phyloP scores from a whole-genome alignment of 2,888 invertebrate species.

The Epicampocera succincta region DNA sequence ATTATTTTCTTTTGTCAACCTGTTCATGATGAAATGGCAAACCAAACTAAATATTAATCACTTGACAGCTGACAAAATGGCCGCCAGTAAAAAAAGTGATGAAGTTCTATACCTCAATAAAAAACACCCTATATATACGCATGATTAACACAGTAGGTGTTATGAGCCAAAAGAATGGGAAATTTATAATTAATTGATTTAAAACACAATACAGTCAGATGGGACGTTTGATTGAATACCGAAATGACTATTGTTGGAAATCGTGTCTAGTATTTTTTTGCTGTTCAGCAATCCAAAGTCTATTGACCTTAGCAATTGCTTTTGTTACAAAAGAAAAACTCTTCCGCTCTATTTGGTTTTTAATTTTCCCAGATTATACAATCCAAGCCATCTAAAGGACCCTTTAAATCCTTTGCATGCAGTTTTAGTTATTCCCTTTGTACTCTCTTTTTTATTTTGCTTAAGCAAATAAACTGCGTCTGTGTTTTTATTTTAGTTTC shows the following conservation, averaged over 20 bases:
- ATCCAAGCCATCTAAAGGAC: conserved; percentile 49
- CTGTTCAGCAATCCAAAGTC: conserved; percentile 36
- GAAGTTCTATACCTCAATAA: no score
- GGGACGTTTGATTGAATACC: conserved; percentile 44
- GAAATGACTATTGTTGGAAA: conserved; percentile 10
- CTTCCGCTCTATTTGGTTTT: conserved; percentile 53
- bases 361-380: conserved; percentile 54
- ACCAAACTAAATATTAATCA: no score
- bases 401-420: conserved; percentile 50
- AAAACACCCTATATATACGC: no score
- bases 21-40: no score
- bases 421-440: conserved; percentile 20
- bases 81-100: no score
- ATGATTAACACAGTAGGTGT: neutral
- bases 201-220: conserved; percentile 37
- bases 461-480: conserved; percentile 2
- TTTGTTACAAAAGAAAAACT: conserved; percentile 31
- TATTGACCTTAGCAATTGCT: conserved; percentile 55
- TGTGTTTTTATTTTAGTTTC: neutral
- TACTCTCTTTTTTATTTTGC: neutral
- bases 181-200: conserved; percentile 38
- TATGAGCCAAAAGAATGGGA: neutral
- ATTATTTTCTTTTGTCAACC: no score
- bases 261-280: conserved; percentile 19
- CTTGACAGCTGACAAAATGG: no score